Base-by-base conservation (phyloP, 2,113 vertebrate genomes). In the Ellobius talpinus region DNA sequence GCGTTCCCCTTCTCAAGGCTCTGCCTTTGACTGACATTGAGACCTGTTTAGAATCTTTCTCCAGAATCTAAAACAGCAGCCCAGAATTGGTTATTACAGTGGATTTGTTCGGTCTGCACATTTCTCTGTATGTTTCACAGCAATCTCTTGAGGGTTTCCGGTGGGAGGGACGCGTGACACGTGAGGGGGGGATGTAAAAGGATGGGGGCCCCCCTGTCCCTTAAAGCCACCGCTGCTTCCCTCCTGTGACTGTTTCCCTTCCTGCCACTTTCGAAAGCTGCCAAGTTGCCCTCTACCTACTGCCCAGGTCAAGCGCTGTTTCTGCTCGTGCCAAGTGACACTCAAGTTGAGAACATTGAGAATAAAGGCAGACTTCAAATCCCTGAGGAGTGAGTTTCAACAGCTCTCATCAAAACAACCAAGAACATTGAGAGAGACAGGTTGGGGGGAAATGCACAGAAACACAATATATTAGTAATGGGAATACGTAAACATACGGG, bases 11-110 rank as follows among this genome's bases (percentile, higher is more conserved):
- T 96, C 97, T 96, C 95, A 9, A 85, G 78, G 72, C 68, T 96
- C 89, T 97, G 93, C n/a, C 81, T 98, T 97, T 97, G 95, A 97
- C 90, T 97, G 95, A 97, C 93, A 98, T 61, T 1, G 0, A 79
- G 74, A 74, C 85, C 92, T 97, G 87, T 77, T 98, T 98, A 95
- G 94, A 98, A 95, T 98, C 94, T 65, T 90, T 98, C 97, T 96
- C 95, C 88, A 97, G 97, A 93, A 93, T 26, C 81, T 97, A 96
- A 87, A 96, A 90, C 61, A 95, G 65, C 94, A 98, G 96, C 92
- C 55, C 94, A 13, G 9, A 96, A 55, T 84, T 78, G 76, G 10
- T 55, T 92, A 96, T 94, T 94, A 94, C 4, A 58, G 10, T 89
- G 76, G 26, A 86, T 97, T 93, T 95, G 77, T 98, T 96, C 96